Percentiles rank a stretch among this genome's conserved stretches.
Conservation (phyloP, 2,888 invertebrate genomes). For the Ceramica pisi region DNA sequence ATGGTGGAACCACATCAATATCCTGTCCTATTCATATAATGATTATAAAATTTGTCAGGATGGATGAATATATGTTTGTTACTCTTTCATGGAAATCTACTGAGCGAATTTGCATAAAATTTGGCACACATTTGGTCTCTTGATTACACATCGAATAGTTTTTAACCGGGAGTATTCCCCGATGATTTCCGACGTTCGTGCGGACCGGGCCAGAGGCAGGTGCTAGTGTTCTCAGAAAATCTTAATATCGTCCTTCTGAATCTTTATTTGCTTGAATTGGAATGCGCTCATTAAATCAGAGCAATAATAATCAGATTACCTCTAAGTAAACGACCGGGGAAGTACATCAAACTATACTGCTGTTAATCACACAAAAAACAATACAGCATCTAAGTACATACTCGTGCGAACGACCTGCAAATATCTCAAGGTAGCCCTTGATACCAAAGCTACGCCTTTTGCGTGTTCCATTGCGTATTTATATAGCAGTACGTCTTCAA, state of each 20-base stretch:
- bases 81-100: too few relatives aligned
- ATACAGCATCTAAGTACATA: constrained; percentile 56
- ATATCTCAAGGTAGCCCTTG: constrained; percentile 65
- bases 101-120: too few relatives aligned
- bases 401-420: constrained; percentile 58
- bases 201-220: too few relatives aligned
- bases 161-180: too few relatives aligned
- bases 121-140: too few relatives aligned
- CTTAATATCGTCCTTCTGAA: background rate
- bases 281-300: background rate
- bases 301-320: background rate
- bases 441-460: constrained; percentile 64
- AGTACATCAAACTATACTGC: background rate
- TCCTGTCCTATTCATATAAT: too few relatives aligned
- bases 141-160: too few relatives aligned
- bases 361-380: constrained; percentile 56
- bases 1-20: background rate
- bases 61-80: too few relatives aligned
- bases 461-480: constrained; percentile 65
- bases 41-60: too few relatives aligned
- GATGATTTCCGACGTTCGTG: too few relatives aligned
- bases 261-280: background rate
- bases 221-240: too few relatives aligned
- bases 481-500: constrained; percentile 12
- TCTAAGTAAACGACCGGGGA: background rate